A percentile compares a stretch with the other conserved stretches of the same genome.
phyloP scores from a whole-genome alignment of 2,888 invertebrate species.

The Prenolepis imparis region DNA sequence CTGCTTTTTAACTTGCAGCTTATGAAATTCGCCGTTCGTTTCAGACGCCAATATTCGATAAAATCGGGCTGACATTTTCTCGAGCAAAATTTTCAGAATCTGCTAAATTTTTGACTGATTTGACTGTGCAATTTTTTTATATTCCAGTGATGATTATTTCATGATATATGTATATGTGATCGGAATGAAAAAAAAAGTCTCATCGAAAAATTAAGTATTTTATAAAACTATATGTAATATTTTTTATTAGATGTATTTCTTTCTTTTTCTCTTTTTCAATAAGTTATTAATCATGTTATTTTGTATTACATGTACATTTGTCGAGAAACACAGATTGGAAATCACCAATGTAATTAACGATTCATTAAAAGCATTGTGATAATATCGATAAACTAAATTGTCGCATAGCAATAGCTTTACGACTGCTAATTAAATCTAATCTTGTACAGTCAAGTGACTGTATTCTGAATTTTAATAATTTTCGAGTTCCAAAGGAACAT shows the following conservation, averaged over 20 bases:
- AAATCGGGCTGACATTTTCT: background rate
- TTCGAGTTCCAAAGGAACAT: background rate
- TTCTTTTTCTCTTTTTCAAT: background rate
- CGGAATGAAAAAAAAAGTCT: background rate
- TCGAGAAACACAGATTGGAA: background rate
- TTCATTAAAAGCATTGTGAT: background rate
- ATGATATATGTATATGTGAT: background rate
- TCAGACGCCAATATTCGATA: background rate
- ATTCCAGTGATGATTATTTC: background rate
- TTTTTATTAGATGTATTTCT: background rate
- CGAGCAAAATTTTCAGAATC: conserved; percentile 26
- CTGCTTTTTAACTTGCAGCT: background rate
- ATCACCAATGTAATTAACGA: background rate
- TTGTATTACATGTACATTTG: background rate
- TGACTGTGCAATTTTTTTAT: background rate
- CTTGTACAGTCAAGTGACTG: background rate
- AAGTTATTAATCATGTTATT: background rate
- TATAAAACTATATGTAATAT: background rate
- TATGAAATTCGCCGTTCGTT: background rate
- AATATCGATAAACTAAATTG: background rate
- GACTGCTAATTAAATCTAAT: background rate
- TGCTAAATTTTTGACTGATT: background rate
- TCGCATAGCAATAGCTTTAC: background rate
- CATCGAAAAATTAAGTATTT: background rate
- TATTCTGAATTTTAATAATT: background rate